These are phyloP conservation scores for Lacerta agilis DNA, from an alignment of 2,797 vertebrate species.

Conservation along the genomic window DNA sequence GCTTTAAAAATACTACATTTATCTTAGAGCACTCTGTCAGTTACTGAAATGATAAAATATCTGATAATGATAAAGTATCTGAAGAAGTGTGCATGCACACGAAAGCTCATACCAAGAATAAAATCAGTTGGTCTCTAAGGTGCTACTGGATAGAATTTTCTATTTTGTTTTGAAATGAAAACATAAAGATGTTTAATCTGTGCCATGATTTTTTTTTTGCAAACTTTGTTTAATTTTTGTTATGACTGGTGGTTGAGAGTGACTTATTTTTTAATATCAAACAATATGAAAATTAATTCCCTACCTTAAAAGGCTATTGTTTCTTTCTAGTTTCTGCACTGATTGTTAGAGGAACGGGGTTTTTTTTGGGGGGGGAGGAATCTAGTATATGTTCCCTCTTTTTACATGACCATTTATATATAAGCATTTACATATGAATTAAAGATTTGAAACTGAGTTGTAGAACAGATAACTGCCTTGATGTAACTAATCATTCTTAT, in stretches of 20 bases:
- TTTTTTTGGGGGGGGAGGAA: neutral
- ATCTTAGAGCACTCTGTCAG: neutral
- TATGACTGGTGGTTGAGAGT: too few species aligned
- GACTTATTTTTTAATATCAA: too few species aligned
- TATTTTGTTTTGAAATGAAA: too few species aligned
- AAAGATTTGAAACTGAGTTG: neutral
- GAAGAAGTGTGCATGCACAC: too few species aligned
- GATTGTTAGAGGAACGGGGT: neutral
- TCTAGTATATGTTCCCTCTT: neutral
- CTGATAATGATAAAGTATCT: too few species aligned
- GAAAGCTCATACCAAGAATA: too few species aligned
- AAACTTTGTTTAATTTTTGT: too few species aligned
- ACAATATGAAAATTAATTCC: neutral
- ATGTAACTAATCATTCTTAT: constrained; percentile 1
- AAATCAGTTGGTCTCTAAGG: too few species aligned
- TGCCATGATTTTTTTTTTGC: too few species aligned
- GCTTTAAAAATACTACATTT: neutral
- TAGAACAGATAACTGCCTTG: constrained; percentile 1
- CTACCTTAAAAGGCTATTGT: neutral
- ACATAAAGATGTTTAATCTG: too few species aligned
- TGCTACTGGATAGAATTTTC: too few species aligned
- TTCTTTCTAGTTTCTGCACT: neutral
- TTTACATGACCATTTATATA: constrained; percentile 7
- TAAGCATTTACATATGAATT: constrained; percentile 1
- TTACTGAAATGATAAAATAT: neutral